Conservation (phyloP, 2,888 invertebrate species). For the Heliconius hortense region DNA sequence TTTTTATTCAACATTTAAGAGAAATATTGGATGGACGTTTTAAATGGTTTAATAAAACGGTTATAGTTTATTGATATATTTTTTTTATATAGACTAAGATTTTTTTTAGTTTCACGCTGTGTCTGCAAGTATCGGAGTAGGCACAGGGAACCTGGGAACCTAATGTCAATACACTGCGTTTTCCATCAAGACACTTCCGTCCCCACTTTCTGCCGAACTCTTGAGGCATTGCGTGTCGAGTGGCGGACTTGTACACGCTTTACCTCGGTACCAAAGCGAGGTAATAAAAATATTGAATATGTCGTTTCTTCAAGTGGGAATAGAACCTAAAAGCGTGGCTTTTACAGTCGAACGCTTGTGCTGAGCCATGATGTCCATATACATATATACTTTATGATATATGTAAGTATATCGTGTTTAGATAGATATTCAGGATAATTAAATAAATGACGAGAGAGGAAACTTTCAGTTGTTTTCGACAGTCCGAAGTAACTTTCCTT, state of each 20-base stretch:
- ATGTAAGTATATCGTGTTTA: background rate
- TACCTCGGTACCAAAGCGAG: too few species aligned
- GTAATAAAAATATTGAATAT: too few species aligned
- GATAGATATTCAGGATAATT: background rate
- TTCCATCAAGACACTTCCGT: too few species aligned
- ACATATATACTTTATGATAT: background rate
- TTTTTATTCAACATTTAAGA: slow-evolving; percentile 8
- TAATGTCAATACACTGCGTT: too few species aligned
- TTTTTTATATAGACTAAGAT: background rate
- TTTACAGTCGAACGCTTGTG: background rate
- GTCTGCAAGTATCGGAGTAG: too few species aligned
- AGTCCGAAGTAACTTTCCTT: slow-evolving; percentile 4
- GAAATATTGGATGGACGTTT: slow-evolving; percentile 1
- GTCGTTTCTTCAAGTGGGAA: too few species aligned
- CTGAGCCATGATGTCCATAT: background rate
- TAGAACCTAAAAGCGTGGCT: background rate
- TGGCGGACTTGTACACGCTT: too few species aligned
- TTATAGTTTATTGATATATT: background rate
- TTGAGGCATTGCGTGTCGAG: too few species aligned
- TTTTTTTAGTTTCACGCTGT: too few species aligned
- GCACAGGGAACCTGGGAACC: too few species aligned
- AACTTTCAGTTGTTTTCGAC: background rate
- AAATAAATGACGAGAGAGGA: background rate
- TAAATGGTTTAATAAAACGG: slow-evolving; percentile 4
- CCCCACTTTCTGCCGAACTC: too few species aligned